Base-by-base conservation (phyloP, 1,140 invertebrate genomes). In the Aphelenchoides fujianensis region DNA sequence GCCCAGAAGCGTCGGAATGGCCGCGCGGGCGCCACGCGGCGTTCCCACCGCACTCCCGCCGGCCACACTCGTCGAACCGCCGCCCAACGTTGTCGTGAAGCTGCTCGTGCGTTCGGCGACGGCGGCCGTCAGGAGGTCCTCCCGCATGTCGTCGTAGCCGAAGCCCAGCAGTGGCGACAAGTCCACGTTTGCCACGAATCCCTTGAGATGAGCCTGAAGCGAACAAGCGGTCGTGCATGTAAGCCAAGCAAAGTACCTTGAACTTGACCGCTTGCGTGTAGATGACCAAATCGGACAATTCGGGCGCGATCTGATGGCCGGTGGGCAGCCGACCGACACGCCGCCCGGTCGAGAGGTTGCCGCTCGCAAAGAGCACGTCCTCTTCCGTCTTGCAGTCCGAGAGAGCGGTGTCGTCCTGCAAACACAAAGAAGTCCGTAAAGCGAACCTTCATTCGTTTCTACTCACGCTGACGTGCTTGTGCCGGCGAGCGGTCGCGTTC, bases 261-360 rank as follows among this genome's bases (percentile, higher is more conserved):
- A 97, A 97, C 86, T 97, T 97, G 69, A 95, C 94, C 1, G 94
- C 93, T 77, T 89, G 89, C 3, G 94, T 89, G 86, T 97, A 97
- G 59, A 94, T 91, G n/a, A 97, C 92, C 66, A 97, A 88, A 85
- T 96, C 94, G 0, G 93, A 96, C 0, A 97, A 86, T 84, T 96
- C 94, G 73, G 91, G 91, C 0, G 94, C 92, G 57, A 96, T 94
- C 84, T 95, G 92, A n/a, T n/a, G n/a, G 74, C 91, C 80, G n/a
- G 74, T 78, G 30, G 67, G 77, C 55, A 31, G 27, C 37, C 68
- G 32, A 37, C 28, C 36, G 66, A 63, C 12, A 16, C 67, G 69
- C 12, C 55, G 55, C 7, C 64, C 31, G 2, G 70, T 36, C 19
- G 12, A 23, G 16, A 9, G 5, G 23, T 2, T 37, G 16, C 72